phyloP scores from a whole-genome alignment of 53 echinoderm and acorn worm genomes.

The Actinopyga echinites region DNA sequence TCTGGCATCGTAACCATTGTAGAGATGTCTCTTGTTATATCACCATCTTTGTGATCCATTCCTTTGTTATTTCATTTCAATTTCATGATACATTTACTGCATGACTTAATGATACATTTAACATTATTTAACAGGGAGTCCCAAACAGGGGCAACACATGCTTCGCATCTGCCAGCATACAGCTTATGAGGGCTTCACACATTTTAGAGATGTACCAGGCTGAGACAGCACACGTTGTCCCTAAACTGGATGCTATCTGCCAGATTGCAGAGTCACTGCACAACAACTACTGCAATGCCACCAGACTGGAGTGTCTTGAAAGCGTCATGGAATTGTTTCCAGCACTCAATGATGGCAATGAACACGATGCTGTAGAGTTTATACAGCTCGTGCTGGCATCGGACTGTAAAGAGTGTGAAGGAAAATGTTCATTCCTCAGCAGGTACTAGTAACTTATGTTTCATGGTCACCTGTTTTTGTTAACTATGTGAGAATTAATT shows the following conservation, averaged over 20 bases:
- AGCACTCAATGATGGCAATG: background rate
- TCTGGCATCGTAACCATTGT: too few species aligned
- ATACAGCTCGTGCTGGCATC: background rate
- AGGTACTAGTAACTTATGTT: background rate
- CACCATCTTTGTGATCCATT: too few species aligned
- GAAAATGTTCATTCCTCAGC: background rate
- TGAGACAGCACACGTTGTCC: background rate
- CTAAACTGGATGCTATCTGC: background rate
- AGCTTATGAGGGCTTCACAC: background rate
- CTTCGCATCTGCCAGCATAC: background rate
- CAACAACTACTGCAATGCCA: background rate
- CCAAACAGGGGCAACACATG: constrained; percentile 2
- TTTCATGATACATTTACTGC: too few species aligned
- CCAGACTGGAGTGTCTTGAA: background rate
- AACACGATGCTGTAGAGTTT: background rate
- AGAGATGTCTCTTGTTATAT: too few species aligned
- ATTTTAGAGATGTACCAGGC: background rate
- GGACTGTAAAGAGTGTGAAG: background rate
- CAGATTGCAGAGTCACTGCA: background rate
- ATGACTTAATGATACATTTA: too few species aligned
- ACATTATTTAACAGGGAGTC: background rate
- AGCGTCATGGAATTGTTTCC: background rate
- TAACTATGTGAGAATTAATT: too few species aligned
- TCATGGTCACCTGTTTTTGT: too few species aligned
- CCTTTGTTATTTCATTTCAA: too few species aligned